Evolutionary conservation across 2,113 vertebrate genomes (phyloP), one percentile per base, ranked within the genome.

Genomic region (Notiomystis cincta): DNA sequence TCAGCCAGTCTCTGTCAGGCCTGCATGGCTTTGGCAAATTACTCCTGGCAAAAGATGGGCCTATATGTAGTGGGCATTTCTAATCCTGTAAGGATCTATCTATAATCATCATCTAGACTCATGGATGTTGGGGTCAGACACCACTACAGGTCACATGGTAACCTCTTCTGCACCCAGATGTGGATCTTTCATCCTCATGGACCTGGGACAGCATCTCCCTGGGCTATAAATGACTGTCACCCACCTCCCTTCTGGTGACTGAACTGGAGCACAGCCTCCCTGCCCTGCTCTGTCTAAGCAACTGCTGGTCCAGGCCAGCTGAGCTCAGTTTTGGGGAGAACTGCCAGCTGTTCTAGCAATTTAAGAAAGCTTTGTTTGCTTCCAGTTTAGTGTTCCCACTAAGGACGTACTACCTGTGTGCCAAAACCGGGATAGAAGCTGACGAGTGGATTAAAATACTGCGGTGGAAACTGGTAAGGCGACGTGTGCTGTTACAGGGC

Each of bases 361-460:
- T 76, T 75, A 73, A 88, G 30, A 40, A 56, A 44, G 4, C 47
- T 84, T 28, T 78, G 6, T 93, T 94, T 95, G 33, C 89, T 88
- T 73, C 37, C 97, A 99, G 99, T 93, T 94, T 99, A 91, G 99
- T 99, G 93, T 99, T 99, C 97, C 99, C 99, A 9, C 98, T 99
- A 87, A 98, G 99, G 87, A 99, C 99, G 0, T 99, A 98, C 97
- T 99, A 99, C 95, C 94, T 99, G 45, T 99, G 99, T 21, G 98
- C 99, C 17, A 99, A 99, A 97, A 99, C 99, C 0, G 99, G 98
- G 11, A 98, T 99, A 86, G 99, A 99, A 96, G 99, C 99, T 14
- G 99, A 99, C 3, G 99, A 99, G 88, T 99, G 99, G 99, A 99
- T 99, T 90, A 99, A 98, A 96, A 98, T 99, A 84, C 85, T 99